Base-by-base conservation (phyloP, 2,888 invertebrate genomes). In the Coenonympha glycerion region DNA sequence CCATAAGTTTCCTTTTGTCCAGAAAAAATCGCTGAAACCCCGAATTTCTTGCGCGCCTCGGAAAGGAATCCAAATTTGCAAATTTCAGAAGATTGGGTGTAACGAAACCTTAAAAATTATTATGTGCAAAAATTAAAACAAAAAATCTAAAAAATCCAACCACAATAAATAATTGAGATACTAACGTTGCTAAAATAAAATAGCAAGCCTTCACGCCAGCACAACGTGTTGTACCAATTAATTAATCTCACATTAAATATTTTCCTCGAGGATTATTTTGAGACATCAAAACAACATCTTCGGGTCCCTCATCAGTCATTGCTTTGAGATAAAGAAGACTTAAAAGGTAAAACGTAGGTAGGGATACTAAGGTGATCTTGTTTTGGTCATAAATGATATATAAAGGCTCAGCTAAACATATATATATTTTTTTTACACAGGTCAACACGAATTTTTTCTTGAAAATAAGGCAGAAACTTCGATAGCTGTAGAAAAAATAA, bases 301-400 rank as follows among this genome's bases (percentile, higher is more conserved):
- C 19, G 44, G 21, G 22, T 44, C 22, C 44, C 44, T 33, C 44
- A 44, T 44, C 44, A 44, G 31, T 44, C 44, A 44, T 22, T 44
- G 30, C 21, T 22, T 15, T 33, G 44, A 30, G 44, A 44, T 44
- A 44, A 44, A 9, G 21, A 11, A 15, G 13, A 31, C 21, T 21
- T 37, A 22, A 22, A 21, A 37, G 13, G 6, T 22, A 13, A 6
- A 9, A 16, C 18, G 9, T n/a, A 41, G 28, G 26, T 28, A 41
- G 22, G 9, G 11, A 21, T 13, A 21, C 21, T 11, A 24, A 39
- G 22, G 39, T 39, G 9, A 39, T 39, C 22, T 24, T 39, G 36
- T 18, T 19, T 21, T 36, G 11, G 22, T 22, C 15, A 39, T 24
- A 21, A 36, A 36, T 36, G 36, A 36, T 36, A 36, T 19, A 3